Base-by-base conservation (phyloP, 2,797 vertebrate species). In the Sphaeramia orbicularis region DNA sequence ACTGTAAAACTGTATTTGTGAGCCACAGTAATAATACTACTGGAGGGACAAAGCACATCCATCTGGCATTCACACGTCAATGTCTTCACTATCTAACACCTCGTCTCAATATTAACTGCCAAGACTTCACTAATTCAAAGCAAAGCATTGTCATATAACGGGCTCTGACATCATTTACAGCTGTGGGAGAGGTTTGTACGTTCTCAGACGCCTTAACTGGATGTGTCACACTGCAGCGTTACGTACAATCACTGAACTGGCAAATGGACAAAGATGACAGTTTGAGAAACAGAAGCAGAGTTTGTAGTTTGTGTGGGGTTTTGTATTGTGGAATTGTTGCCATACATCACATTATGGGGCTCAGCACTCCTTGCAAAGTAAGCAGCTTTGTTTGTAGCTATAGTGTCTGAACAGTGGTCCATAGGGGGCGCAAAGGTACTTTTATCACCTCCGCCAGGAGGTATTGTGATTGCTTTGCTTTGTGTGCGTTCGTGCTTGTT, bases 41-140 rank as follows among this genome's bases (percentile, higher is more conserved):
- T 72, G 35, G 19, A 82, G 65, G 81, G 57, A 70, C 65, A 80
- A 75, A 78, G 66, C 64, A 75, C 68, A 45, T 84, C 86, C 83
- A 90, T 90, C 87, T 91, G 85, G 81, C 45, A 10, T 72, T 77
- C 50, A 15, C 38, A 7, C 80, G 45, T 90, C 88, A 89, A 50
- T 6, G 7, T 80, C 58, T 71, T 43, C 81, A 78, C 65, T 45
- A 66, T 59, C 15, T 59, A 65, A 70, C 84, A 77, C 69, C 57
- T 87, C 41, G 61, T 73, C 47, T 69, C 70, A 54, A 32, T 42
- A 53, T 37, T 27, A 48, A 4, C 49, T 50, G 75, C 71, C 76
- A 85, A 59, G 10, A 62, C 69, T 69, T 67, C 14, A 47, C 13
- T 10, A 24, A 69, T 37, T 68, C 55, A 80, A 80, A 77, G 69